Evolutionary conservation across 2,888 invertebrate species (phyloP).

Genomic region (Polyploca ridens): DNA sequence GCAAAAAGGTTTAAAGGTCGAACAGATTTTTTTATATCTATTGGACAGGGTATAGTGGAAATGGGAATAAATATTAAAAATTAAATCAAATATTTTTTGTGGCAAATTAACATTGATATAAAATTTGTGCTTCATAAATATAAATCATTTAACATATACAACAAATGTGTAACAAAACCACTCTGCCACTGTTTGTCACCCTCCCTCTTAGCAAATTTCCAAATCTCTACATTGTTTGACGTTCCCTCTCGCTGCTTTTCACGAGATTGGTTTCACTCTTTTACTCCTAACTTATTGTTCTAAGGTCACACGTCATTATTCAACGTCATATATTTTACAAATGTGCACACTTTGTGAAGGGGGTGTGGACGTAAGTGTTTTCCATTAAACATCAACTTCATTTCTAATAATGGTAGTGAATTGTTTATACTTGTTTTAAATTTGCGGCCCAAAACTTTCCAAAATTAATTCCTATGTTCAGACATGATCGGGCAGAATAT

Average conservation of each 20-base stretch:
- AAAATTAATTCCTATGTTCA: too few relatives aligned
- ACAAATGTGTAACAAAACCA: neutral
- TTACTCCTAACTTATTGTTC: slow-evolving; percentile 77
- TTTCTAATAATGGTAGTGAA: slow-evolving; percentile 25
- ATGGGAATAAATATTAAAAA: neutral
- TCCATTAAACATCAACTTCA: slow-evolving; percentile 60
- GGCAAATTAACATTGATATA: too few relatives aligned
- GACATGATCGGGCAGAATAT: too few relatives aligned
- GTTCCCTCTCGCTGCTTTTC: slow-evolving; percentile 54
- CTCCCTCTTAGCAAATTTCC: slow-evolving; percentile 30
- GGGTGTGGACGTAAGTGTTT: slow-evolving; percentile 67
- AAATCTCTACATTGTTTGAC: slow-evolving; percentile 55
- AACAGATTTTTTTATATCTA: too few relatives aligned
- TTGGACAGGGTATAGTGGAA: too few relatives aligned
- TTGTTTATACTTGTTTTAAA: slow-evolving; percentile 17
- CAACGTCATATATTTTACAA: slow-evolving; percentile 72
- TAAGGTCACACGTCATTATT: slow-evolving; percentile 75
- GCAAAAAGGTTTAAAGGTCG: too few relatives aligned
- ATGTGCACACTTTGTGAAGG: slow-evolving; percentile 62
- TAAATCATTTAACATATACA: too few relatives aligned
- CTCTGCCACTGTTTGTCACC: slow-evolving; percentile 42
- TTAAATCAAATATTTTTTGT: too few relatives aligned
- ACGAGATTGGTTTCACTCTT: slow-evolving; percentile 78
- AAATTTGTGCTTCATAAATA: too few relatives aligned
- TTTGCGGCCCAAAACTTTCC: too few relatives aligned